A percentile compares a stretch with the other conserved stretches of the same genome.
Evolutionary conservation across 2,888 invertebrate genomes (phyloP).

Genomic region (Sericinus montela): DNA sequence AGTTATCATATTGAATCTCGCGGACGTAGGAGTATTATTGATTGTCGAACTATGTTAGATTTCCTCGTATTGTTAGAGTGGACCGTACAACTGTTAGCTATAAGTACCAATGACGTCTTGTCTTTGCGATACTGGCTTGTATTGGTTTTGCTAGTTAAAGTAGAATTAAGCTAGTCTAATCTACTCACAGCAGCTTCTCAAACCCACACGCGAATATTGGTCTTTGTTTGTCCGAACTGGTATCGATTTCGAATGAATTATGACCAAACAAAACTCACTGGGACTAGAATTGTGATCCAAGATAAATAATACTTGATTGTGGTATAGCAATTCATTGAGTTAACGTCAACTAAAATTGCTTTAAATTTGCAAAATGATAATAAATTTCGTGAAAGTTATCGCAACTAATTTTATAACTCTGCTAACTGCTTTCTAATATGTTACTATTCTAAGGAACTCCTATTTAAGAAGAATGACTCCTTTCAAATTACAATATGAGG

Average conservation of each 20-base stretch:
- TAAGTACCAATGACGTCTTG: constrained; percentile 14
- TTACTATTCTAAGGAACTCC: no score
- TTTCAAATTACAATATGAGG: no score
- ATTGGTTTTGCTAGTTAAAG: constrained; percentile 41
- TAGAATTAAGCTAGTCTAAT: constrained; percentile 48
- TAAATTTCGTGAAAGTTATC: background rate
- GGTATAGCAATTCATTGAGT: constrained; percentile 23
- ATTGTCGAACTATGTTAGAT: constrained; percentile 14
- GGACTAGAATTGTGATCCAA: constrained; percentile 57
- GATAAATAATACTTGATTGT: constrained; percentile 40
- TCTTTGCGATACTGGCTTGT: constrained; percentile 37
- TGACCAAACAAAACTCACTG: constrained; percentile 49
- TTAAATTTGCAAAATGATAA: constrained; percentile 30
- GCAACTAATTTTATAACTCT: no score
- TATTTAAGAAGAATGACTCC: no score
- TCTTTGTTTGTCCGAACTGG: constrained; percentile 50
- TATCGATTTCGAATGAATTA: constrained; percentile 68
- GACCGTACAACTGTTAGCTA: constrained; percentile 4
- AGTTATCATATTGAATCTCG: background rate
- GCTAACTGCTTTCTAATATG: no score
- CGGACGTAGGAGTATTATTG: constrained; percentile 12
- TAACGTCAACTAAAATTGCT: constrained; percentile 47
- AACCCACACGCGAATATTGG: constrained; percentile 60
- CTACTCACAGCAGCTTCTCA: constrained; percentile 45
- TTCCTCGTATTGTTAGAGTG: constrained; percentile 21